Evolutionary conservation across 2,888 invertebrate species (phyloP), one percentile per base, ranked within the genome.

Genomic region (Amblyteles armatorius): DNA sequence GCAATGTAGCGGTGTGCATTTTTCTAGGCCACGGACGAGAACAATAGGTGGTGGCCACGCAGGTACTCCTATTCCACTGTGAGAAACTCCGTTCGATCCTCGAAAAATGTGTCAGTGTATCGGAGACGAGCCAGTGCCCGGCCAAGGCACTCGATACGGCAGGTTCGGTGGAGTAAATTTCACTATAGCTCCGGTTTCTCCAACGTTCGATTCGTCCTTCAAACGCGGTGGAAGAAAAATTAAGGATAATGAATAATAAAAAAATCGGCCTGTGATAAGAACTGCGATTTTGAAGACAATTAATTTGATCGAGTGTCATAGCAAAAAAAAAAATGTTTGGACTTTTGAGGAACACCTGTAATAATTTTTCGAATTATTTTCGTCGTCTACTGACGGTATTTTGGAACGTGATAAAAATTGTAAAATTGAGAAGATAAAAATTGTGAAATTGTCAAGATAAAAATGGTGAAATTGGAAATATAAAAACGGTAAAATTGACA

Each of bases 11-110:
- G 68, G 67, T 73, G 4, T 7, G 52, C 76, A 55, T 80, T 85
- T 57, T 85, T 85, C 85, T 85, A 73, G 85, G 85, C 82, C 85
- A 83, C 68, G 74, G 77, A 71, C 19, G 82, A 52, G 85, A 82
- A 82, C 82, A 85, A 82, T 82, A 78, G 82, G 55, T 48, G 48
- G 50, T 72, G 57, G 82, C 74, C 36, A 57, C 80, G 72, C 85
- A 82, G 82, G 85, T 82, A 82, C 7, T 52, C 50, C 69, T 60
- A 52, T 52, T 74, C n/a, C 13, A 13, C 71, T 52, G 26, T 60
- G 60, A 52, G 72, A 72, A 82, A 80, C 48, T 63, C 72, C 26
- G 22, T 55, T 73, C 19, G 26, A 67, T 44, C 26, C 44, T 73
- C 55, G 40, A 80, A 79, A 55, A 73, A 50, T 65, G 22, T 65